These are phyloP conservation scores for Calvadosia cruxmelitensis DNA, from an alignment of 30 jellyfish, hydroid and myxozoan genomes.

Conservation along the genomic window DNA sequence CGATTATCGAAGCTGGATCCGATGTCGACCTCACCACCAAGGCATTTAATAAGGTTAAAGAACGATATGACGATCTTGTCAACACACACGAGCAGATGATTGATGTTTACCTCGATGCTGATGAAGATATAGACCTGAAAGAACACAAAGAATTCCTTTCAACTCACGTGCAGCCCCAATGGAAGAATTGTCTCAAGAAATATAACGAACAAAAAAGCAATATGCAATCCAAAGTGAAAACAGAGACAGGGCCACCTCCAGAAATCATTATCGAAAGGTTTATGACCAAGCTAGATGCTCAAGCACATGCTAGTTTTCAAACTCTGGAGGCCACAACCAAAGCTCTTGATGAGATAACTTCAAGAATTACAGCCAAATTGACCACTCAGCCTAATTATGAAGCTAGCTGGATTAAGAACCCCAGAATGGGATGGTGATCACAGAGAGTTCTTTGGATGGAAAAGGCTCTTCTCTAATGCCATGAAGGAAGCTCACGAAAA, in stretches of 20 bases:
- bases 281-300: not conserved
- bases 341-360: not conserved
- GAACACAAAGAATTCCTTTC: not conserved
- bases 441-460: conserved; percentile 1
- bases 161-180: conserved; percentile 1
- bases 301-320: not conserved
- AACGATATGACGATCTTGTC: too few species aligned
- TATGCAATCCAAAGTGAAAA: too few species aligned
- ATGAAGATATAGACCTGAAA: not conserved
- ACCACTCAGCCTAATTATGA: not conserved
- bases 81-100: too few species aligned
- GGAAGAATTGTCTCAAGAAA: not conserved
- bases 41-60: too few species aligned
- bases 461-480: not conserved
- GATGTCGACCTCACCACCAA: too few species aligned
- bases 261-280: not conserved
- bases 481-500: not conserved
- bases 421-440: conserved; percentile 3
- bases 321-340: conserved; percentile 1
- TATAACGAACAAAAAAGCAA: too few species aligned
- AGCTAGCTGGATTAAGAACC: conserved; percentile 2
- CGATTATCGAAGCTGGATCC: too few species aligned
- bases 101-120: too few species aligned
- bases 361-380: conserved; percentile 1
- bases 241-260: not conserved